Base-by-base conservation (phyloP, 2,797 vertebrate species). In the Takifugu ocellatus region DNA sequence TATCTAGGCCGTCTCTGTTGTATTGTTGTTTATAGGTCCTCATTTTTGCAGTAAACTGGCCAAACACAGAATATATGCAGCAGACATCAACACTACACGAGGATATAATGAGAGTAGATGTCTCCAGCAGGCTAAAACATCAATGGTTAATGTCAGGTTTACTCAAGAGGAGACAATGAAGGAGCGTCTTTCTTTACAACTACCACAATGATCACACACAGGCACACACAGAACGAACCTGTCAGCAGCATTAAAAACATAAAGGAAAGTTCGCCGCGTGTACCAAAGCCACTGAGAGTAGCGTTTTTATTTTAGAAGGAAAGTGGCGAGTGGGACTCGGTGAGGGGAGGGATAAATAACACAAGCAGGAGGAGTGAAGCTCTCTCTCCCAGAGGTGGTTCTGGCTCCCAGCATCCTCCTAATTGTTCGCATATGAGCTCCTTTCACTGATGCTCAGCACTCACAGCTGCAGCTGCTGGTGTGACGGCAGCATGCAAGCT, bases 391-490 rank as follows among this genome's bases (percentile, higher is more conserved):
- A 67, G 77, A 70, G 65, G 69, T 64, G 57, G 25, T 33, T 56
- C 58, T 61, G 59, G 27, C 33, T 59, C 62, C 27, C 52, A 60
- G 46, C 15, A 58, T 24, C 68, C 49, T 82, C 64, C 25, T 73
- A 46, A n/a, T 46, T n/a, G 56, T 56, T 60, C 15, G 24, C 26
- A 29, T 5, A n/a, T 31, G 51, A 74, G 70, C 66, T 68, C 75
- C 66, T 66, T 74, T 83, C 65, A 59, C 59, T 39, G 72, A 56
- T 66, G 45, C 54, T 45, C 50, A 70, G 44, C 60, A 57, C 43
- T 61, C 16, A 25, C 70, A 79, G 73, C 83, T 83, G 67, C 74
- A 77, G 74, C 74, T 54, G 61, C 63, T 63, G 33, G 61, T 61
- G 51, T 66, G 66, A 74, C 59, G 54, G 69, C 33, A 78, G 54